Evolutionary conservation across 2,888 invertebrate genomes (phyloP).

Genomic region (Gandaritis pyraliata): DNA sequence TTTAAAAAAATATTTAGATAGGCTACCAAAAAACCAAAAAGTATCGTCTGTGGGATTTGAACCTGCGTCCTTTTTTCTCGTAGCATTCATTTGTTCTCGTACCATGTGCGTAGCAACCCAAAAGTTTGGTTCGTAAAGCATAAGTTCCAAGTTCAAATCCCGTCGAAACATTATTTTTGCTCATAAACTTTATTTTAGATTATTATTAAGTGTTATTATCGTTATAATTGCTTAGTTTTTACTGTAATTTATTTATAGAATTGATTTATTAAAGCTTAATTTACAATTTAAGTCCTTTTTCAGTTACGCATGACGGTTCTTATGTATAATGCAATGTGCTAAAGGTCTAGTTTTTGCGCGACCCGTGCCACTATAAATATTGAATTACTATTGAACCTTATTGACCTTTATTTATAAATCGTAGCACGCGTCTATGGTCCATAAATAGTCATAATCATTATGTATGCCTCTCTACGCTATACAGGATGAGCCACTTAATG

Average conservation of each 20-base stretch:
- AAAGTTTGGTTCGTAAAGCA: background rate
- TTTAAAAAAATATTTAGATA: background rate
- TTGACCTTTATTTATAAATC: slow-evolving; percentile 27
- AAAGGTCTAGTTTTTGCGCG: slow-evolving; percentile 44
- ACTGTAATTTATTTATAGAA: background rate
- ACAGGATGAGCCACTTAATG: slow-evolving; percentile 8
- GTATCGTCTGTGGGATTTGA: background rate
- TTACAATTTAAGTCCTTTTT: slow-evolving; percentile 4
- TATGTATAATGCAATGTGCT: slow-evolving; percentile 8
- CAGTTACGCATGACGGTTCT: slow-evolving; percentile 9
- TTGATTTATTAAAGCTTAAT: slow-evolving; percentile 17
- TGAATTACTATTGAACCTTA: slow-evolving; percentile 34
- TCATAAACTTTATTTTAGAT: background rate
- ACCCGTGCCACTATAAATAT: slow-evolving; percentile 44
- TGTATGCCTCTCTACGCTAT: background rate
- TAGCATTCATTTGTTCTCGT: too few species aligned
- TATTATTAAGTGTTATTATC: background rate
- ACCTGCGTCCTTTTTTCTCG: background rate
- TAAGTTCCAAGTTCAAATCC: slow-evolving; percentile 4
- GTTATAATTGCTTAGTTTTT: background rate
- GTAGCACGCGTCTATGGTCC: slow-evolving; percentile 28
- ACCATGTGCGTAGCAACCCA: too few species aligned
- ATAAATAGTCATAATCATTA: slow-evolving; percentile 1
- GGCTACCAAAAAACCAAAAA: too few species aligned
- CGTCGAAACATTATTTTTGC: background rate